These are phyloP conservation scores for Nannospalax galili DNA, from an alignment of 2,113 vertebrate species.

Conservation along the genomic window DNA sequence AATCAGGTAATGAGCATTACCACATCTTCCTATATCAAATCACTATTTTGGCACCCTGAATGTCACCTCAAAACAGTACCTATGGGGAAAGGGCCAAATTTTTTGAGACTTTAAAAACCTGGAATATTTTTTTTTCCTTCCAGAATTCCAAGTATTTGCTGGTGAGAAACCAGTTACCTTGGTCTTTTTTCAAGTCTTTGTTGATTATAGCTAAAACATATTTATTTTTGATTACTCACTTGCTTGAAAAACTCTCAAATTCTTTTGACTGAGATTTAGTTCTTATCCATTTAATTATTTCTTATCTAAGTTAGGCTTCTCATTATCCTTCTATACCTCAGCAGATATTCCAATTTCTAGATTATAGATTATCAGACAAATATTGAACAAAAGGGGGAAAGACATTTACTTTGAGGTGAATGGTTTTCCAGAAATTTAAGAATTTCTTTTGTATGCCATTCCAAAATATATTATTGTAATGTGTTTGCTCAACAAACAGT, in stretches of 20 bases:
- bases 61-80: background rate
- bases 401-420: background rate
- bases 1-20: background rate
- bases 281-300: background rate
- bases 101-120: background rate
- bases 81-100: background rate
- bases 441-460: background rate
- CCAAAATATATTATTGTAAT: background rate
- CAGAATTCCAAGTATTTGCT: background rate
- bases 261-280: background rate
- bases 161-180: background rate
- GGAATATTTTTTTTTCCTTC: background rate
- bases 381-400: background rate
- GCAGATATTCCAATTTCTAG: background rate
- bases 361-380: background rate
- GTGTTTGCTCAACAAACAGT: background rate
- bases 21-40: background rate
- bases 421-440: background rate
- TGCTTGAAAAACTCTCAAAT: background rate
- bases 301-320: background rate
- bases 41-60: background rate
- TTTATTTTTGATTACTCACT: background rate
- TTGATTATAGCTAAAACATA: background rate
- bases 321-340: background rate
- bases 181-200: background rate